Evolutionary conservation across 35 echinoderm and acorn worm species (phyloP).

Genomic region (Amphiura filiformis): DNA sequence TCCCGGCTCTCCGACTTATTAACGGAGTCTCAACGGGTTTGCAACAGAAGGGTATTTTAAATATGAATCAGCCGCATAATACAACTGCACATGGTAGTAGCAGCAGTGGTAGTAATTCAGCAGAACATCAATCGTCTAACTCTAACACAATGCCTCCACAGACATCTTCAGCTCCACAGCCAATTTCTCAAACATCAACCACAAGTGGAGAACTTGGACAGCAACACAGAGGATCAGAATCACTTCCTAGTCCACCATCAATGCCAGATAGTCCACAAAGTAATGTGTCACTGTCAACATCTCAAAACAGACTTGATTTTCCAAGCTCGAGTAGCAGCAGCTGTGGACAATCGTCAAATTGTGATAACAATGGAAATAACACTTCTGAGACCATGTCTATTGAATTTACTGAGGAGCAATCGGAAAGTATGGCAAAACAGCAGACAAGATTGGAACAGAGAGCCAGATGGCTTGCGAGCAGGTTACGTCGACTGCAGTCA

Average conservation of each 20-base stretch:
- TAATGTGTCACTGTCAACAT: neutral
- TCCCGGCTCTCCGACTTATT: neutral
- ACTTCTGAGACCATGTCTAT: neutral
- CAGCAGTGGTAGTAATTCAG: neutral
- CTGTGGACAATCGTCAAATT: neutral
- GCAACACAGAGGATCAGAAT: neutral
- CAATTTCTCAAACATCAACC: neutral
- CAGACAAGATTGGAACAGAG: constrained; percentile 65
- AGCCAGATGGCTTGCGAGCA: constrained; percentile 37
- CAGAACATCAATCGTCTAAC: neutral
- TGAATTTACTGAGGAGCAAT: constrained; percentile 3
- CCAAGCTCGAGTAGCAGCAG: neutral
- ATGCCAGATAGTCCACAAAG: neutral
- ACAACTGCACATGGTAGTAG: neutral
- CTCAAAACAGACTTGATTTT: neutral
- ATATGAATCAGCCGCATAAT: neutral
- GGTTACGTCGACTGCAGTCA: constrained; percentile 56
- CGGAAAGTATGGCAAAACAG: constrained; percentile 17
- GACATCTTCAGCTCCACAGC: neutral
- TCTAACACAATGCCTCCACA: neutral
- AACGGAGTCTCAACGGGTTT: neutral
- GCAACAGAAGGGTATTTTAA: neutral
- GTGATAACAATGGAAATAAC: constrained; percentile 4
- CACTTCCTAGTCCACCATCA: neutral
- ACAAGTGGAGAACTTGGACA: neutral